Base-by-base conservation (phyloP, 1,140 invertebrate species). In the Drosophila parvula region DNA sequence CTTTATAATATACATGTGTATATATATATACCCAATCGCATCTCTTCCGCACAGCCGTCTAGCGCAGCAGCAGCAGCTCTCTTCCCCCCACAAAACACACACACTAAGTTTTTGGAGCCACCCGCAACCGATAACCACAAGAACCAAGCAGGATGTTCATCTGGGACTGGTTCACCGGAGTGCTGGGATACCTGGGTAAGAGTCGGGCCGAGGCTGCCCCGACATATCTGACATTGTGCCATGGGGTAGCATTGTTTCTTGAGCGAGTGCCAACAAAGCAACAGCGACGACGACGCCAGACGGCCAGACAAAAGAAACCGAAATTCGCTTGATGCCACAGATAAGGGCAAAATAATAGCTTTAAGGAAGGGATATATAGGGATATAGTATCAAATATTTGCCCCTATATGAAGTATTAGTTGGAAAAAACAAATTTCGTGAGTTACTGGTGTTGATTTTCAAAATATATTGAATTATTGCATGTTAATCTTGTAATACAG, bases 111-210 rank as follows among this genome's bases (percentile, higher is more conserved):
- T 88, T 61, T 71, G 82, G 59, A 68, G 59, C 73, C 68, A 64
- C 61, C 81, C 47, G 47, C 45, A 84, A 75, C 69, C 78, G 62
- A 81, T 51, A 63, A 73, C 50, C 61, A 64, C 51, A 69, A 43
- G 36, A 65, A 47, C 76, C 76, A 62, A 88, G 50, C 74, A 92
- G 94, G 94, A 99, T 99, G 98, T 99, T 99, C 95, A 95, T 99
- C 93, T 98, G 96, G 96, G 98, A 99, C 92, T 99, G 98, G 98
- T 97, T 99, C 93, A 97, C 97, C 91, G 97, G 97, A 91, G 96
- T 99, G 91, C 94, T 99, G 88, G 97, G 97, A 93, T 98, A 97
- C 94, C 95, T 99, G 92, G 98, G 98, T 98, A 93, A 96, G 63
- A 43, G 51, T 32, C n/a, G 27, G 30, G 18, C 12, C 51, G 45